Evolutionary conservation across 2,113 vertebrate species (phyloP).

Genomic region (Albula glossodonta): DNA sequence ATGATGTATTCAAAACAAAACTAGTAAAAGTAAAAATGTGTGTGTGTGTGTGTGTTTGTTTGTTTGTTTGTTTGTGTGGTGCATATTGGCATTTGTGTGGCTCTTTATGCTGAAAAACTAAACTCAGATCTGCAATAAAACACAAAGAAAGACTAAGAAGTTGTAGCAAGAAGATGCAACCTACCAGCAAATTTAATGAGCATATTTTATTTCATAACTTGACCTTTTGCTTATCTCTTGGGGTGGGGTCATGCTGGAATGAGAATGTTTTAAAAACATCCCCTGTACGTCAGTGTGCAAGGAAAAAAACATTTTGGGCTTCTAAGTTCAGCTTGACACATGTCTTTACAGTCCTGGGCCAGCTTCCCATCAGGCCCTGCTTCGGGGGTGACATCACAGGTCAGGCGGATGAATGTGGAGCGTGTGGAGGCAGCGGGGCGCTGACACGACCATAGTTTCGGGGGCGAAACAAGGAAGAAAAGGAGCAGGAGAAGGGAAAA

Average conservation of each 20-base stretch:
- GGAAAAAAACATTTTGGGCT: neutral
- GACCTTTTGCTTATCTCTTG: no score
- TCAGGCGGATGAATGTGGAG: slow-evolving; percentile 26
- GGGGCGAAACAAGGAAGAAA: slow-evolving; percentile 23
- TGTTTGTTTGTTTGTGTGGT: neutral
- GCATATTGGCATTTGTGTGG: neutral
- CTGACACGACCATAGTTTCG: slow-evolving; percentile 64
- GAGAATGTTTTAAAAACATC: neutral
- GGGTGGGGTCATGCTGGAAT: no score
- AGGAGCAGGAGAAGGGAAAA: slow-evolving; percentile 46
- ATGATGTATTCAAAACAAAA: neutral
- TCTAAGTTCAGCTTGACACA: slow-evolving; percentile 3
- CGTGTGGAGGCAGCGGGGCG: slow-evolving; percentile 43
- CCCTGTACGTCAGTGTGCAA: neutral
- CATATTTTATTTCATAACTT: no score
- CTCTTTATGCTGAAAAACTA: no score
- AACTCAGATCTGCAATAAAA: no score
- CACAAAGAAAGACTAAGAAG: no score
- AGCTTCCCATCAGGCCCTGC: slow-evolving; percentile 29
- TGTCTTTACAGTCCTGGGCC: slow-evolving; percentile 14
- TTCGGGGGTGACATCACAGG: slow-evolving; percentile 22
- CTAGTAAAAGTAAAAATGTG: neutral
- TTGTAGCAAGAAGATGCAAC: no score
- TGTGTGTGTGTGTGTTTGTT: neutral
- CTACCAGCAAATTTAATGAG: no score